A percentile compares a stretch with the other conserved stretches of the same genome.
Conservation (phyloP, 2,113 vertebrate species). For the Pedetes capensis region DNA sequence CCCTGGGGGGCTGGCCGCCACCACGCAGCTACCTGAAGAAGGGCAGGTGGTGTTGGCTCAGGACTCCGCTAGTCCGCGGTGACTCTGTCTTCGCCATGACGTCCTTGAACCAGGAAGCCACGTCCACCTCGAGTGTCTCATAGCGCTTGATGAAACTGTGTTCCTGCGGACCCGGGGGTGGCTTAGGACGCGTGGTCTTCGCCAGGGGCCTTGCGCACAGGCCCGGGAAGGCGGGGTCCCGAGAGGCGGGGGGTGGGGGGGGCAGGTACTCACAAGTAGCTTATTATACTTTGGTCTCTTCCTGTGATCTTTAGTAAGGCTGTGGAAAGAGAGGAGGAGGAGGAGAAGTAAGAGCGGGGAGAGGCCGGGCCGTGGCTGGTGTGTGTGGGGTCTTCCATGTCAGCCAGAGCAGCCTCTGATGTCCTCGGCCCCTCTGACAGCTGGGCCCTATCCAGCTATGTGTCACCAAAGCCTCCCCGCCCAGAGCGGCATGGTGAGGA, state of each 20-base stretch:
- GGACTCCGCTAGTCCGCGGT: slow-evolving; percentile 91
- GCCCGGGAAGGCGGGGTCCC: not conserved
- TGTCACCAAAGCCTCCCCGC: not conserved
- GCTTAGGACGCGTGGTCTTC: not conserved
- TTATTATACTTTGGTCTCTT: slow-evolving; percentile 99
- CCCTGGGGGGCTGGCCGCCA: slow-evolving; percentile 44
- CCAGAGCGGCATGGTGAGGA: not conserved
- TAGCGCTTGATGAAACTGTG: slow-evolving; percentile 95
- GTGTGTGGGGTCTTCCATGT: not conserved
- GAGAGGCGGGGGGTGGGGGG: not conserved
- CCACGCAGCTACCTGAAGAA: slow-evolving; percentile 93
- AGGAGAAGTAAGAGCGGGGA: not conserved
- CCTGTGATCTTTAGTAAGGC: slow-evolving; percentile 99
- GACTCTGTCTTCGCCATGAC: slow-evolving; percentile 97
- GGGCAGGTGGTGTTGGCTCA: slow-evolving; percentile 93
- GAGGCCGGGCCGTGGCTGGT: fast-evolving
- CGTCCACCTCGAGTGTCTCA: slow-evolving; percentile 94
- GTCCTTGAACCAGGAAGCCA: slow-evolving; percentile 96
- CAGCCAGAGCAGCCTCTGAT: not conserved
- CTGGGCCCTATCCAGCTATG: not conserved
- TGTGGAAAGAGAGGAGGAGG: slow-evolving; percentile 54
- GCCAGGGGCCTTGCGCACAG: not conserved
- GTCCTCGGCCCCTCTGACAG: not conserved
- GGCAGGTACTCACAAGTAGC: slow-evolving; percentile 90
- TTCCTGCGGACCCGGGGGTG: slow-evolving; percentile 82